phyloP scores from a whole-genome alignment of 53 echinoderm and acorn worm genomes.

The Apostichopus leukothele region DNA sequence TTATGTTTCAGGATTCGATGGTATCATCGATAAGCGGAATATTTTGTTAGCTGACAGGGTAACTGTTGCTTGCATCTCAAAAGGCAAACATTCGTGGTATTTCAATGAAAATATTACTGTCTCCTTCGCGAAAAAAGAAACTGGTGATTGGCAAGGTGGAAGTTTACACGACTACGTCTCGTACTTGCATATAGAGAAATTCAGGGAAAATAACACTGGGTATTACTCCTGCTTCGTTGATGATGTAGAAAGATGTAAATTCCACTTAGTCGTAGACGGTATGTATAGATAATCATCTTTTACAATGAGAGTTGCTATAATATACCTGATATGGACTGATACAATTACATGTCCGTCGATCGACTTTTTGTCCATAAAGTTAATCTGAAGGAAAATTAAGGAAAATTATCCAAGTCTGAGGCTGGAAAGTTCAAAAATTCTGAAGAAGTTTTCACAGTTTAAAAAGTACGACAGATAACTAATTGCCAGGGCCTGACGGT shows the following conservation, averaged over 20 bases:
- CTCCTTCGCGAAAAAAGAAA: no score
- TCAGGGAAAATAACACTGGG: not conserved
- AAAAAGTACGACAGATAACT: no score
- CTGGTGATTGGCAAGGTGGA: no score
- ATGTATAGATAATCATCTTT: not conserved
- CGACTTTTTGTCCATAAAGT: no score
- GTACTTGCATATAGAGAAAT: not conserved
- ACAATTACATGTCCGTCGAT: no score
- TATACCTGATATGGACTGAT: no score
- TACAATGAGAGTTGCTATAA: no score
- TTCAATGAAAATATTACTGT: not conserved
- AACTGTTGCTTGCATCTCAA: not conserved
- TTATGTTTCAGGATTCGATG: not conserved
- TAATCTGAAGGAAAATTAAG: no score
- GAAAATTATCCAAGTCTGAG: no score
- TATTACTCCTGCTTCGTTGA: conserved; percentile 11
- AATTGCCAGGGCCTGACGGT: no score
- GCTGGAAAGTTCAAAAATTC: no score
- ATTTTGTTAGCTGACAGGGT: not conserved
- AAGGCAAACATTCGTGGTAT: not conserved
- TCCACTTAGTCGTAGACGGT: not conserved
- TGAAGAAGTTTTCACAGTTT: no score
- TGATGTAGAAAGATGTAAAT: not conserved
- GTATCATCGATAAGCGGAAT: not conserved
- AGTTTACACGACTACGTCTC: not conserved